Conservation (phyloP, 2,113 vertebrate genomes). For the Corynorhinus townsendii region DNA sequence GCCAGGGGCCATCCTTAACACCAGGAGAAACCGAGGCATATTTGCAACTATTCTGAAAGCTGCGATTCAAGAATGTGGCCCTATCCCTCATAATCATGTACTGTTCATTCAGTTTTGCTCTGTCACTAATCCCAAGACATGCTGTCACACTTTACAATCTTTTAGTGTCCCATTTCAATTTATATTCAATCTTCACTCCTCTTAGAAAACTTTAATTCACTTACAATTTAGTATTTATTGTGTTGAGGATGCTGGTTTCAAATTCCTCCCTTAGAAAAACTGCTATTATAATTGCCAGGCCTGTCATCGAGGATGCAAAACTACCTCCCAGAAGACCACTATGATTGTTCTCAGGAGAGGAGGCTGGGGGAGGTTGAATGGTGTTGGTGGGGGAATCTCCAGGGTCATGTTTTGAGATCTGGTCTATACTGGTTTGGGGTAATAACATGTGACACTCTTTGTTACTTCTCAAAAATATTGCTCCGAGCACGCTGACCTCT, state of each 20-base stretch:
- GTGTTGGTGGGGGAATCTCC: conserved; percentile 61
- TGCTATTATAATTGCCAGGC: neutral
- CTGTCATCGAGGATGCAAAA: neutral
- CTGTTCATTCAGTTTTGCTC: neutral
- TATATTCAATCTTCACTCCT: neutral
- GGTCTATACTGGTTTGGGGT: neutral
- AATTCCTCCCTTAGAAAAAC: neutral
- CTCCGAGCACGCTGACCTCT: conserved; percentile 32
- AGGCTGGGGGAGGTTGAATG: neutral
- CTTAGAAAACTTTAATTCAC: neutral
- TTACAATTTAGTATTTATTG: too few relatives aligned
- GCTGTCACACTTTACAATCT: neutral
- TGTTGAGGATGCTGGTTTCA: neutral
- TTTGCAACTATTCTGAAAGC: neutral
- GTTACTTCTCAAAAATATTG: conserved; percentile 11
- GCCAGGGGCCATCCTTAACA: neutral
- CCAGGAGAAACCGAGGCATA: neutral
- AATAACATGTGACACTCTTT: neutral
- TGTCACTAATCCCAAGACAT: neutral
- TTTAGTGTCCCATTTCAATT: neutral
- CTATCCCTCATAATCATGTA: neutral
- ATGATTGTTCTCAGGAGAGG: neutral
- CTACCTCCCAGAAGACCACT: neutral
- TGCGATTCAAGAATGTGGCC: neutral
- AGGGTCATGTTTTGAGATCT: conserved; percentile 43